Conservation (phyloP, 2,888 invertebrate species). For the Cetonia aurata region DNA sequence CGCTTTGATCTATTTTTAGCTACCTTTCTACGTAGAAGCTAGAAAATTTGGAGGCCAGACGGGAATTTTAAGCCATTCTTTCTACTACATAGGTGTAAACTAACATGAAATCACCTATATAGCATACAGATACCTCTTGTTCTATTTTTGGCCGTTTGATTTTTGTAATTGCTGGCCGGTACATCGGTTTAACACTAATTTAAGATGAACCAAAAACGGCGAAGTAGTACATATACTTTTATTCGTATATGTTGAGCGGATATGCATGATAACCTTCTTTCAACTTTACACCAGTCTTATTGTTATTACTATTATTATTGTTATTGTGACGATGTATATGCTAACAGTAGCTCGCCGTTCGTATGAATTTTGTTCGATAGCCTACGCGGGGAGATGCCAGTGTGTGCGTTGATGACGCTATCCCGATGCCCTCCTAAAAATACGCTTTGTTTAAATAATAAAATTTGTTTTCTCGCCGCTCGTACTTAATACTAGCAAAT, state of each 20-base stretch:
- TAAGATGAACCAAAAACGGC: no score
- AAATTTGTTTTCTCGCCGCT: conserved; percentile 21
- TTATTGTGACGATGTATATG: conserved; percentile 1
- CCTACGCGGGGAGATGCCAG: no score
- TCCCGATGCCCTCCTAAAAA: conserved; percentile 19
- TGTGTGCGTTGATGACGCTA: neutral
- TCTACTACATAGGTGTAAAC: no score
- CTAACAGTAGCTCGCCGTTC: neutral
- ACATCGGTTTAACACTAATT: no score
- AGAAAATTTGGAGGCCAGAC: no score
- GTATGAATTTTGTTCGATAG: no score
- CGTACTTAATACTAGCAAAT: neutral
- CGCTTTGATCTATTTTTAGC: conserved; percentile 2
- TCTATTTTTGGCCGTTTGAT: no score
- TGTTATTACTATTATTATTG: conserved; percentile 10
- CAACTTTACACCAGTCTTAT: neutral
- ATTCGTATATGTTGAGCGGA: neutral
- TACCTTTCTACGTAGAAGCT: neutral
- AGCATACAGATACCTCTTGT: no score
- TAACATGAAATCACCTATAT: no score
- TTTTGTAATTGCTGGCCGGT: no score
- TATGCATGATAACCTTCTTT: conserved; percentile 20
- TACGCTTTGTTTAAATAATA: conserved; percentile 36
- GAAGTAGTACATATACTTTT: no score
- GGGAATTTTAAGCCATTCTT: no score